Percentiles rank a stretch among this genome's conserved stretches.
These are phyloP conservation scores for Stenchaetothrips biformis DNA, from an alignment of 2,888 invertebrate species.

Conservation along the genomic window DNA sequence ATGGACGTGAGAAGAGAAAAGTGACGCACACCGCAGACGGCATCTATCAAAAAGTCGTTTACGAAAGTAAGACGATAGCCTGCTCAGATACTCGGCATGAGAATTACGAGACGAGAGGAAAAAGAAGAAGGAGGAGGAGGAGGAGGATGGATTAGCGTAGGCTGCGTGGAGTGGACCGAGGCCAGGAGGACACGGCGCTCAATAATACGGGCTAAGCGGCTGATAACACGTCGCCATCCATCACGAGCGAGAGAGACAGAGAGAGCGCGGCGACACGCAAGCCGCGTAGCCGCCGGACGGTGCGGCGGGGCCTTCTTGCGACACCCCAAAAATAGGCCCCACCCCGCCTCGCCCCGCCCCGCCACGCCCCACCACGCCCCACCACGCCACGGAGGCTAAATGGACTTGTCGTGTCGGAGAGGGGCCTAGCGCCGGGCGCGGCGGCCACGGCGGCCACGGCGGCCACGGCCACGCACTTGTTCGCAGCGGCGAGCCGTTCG, in stretches of 20 bases:
- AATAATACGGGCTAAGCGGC: conserved; percentile 6
- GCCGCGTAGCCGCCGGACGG: background rate
- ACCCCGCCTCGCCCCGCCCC: background rate
- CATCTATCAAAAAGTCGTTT: too few relatives aligned
- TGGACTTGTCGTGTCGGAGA: conserved; percentile 12
- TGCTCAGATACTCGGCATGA: too few relatives aligned
- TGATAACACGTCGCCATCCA: conserved; percentile 18
- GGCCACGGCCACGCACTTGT: background rate
- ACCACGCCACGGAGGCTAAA: conserved; percentile 26
- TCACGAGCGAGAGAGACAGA: conserved; percentile 12
- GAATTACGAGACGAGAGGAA: background rate
- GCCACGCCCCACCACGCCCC: conserved; percentile 28
- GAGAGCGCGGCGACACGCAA: background rate
- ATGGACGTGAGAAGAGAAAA: too few relatives aligned
- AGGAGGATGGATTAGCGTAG: background rate
- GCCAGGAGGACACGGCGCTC: conserved; percentile 6
- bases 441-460: background rate
- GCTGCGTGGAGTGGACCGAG: background rate
- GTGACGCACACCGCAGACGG: too few relatives aligned
- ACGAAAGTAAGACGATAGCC: too few relatives aligned
- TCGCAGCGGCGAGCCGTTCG: background rate
- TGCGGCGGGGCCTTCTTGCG: background rate
- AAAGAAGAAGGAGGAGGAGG: background rate
- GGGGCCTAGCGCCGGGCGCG: background rate
- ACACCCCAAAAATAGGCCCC: conserved; percentile 18